A percentile compares a stretch with the other conserved stretches of the same genome.
Evolutionary conservation across 2,113 vertebrate genomes (phyloP).

Genomic region (Nesogale talazaci): DNA sequence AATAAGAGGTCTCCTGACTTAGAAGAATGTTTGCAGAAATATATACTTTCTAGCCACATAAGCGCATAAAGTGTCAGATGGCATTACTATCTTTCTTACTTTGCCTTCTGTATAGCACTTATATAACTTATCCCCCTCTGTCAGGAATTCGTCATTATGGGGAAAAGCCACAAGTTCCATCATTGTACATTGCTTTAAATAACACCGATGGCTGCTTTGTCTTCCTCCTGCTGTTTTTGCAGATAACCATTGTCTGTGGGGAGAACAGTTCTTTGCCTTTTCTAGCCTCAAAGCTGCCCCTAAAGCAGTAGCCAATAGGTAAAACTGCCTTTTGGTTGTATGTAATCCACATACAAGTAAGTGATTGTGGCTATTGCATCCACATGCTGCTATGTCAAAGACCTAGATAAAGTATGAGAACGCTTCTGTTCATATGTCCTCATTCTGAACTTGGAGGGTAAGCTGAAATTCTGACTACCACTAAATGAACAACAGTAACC

Average conservation of each 20-base stretch:
- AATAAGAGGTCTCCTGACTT: conserved; percentile 75
- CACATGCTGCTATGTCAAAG: neutral
- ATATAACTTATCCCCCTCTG: conserved; percentile 52
- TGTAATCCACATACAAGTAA: neutral
- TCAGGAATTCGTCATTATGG: conserved; percentile 37
- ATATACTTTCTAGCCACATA: conserved; percentile 77
- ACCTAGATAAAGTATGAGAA: neutral
- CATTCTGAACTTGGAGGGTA: neutral
- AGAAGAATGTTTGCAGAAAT: conserved; percentile 79
- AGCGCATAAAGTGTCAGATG: conserved; percentile 54
- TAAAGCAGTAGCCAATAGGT: neutral
- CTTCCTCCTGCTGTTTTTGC: conserved; percentile 31
- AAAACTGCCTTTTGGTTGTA: neutral
- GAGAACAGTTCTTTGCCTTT: neutral
- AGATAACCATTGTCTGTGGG: conserved; percentile 26
- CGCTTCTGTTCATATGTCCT: neutral
- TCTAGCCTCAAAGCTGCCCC: neutral
- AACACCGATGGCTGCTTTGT: conserved; percentile 36
- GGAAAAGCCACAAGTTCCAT: neutral
- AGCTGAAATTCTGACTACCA: neutral
- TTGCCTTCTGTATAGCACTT: conserved; percentile 10
- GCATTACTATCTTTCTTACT: conserved; percentile 53
- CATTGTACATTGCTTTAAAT: conserved; percentile 44
- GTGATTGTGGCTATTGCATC: neutral
- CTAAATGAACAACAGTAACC: neutral